These are phyloP conservation scores for Dasyprocta punctata DNA, from an alignment of 2,113 vertebrate species.

Conservation along the genomic window DNA sequence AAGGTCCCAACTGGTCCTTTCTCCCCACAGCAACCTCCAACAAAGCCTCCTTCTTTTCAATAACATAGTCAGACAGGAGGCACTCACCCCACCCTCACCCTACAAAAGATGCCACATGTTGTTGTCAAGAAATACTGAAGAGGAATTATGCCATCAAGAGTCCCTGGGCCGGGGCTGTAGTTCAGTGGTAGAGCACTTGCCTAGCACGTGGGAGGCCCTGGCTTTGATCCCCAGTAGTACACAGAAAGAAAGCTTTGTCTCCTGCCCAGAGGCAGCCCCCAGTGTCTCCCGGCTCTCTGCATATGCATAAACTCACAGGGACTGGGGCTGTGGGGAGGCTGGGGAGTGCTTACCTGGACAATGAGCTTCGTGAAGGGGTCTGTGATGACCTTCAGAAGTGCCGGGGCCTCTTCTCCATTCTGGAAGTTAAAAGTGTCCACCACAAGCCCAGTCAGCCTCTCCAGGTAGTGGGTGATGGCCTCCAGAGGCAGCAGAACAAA, in stretches of 20 bases:
- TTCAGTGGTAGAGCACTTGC: neutral
- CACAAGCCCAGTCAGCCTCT: conserved; percentile 88
- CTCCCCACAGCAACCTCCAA: neutral
- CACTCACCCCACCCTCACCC: accelerated
- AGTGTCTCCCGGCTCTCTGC: neutral
- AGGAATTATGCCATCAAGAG: accelerated
- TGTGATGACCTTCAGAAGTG: conserved; percentile 97
- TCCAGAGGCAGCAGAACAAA: conserved; percentile 94
- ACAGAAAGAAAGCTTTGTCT: neutral
- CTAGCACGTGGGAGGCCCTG: neutral
- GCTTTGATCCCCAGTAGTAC: neutral
- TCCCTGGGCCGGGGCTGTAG: neutral
- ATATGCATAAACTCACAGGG: accelerated
- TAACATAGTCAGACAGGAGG: neutral
- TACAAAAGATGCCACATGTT: neutral
- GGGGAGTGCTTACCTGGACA: conserved; percentile 89
- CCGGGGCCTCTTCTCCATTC: conserved; percentile 93
- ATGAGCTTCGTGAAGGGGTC: conserved; percentile 95
- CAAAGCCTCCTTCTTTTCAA: neutral
- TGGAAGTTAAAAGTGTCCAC: conserved; percentile 92
- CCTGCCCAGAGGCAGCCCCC: neutral
- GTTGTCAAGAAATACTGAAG: neutral
- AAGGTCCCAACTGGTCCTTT: neutral
- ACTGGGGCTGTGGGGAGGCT: neutral
- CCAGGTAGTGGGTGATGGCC: conserved; percentile 91